These are phyloP conservation scores for Brachionus calyciflorus DNA, from an alignment of 1,140 invertebrate genomes.

Conservation along the genomic window DNA sequence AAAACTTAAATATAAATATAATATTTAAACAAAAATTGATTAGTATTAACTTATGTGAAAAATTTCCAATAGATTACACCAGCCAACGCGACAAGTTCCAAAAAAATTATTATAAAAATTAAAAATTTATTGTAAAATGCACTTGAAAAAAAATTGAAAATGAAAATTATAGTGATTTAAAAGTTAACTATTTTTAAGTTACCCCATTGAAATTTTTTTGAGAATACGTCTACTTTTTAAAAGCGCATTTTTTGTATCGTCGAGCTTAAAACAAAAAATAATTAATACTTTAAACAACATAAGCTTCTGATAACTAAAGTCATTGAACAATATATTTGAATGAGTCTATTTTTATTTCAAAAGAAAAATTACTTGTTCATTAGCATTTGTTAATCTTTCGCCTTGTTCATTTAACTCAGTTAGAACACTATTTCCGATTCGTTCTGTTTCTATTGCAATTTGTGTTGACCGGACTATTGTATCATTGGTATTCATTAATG, in stretches of 20 bases:
- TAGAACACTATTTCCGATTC: constrained; percentile 29
- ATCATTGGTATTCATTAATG: constrained; percentile 1
- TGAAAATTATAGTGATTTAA: constrained; percentile 2
- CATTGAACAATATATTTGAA: too few species aligned
- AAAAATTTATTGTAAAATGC: constrained; percentile 43
- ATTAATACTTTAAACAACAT: background rate
- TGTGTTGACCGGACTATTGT: constrained; percentile 34
- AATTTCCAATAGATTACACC: constrained; percentile 46
- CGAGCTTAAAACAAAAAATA: background rate
- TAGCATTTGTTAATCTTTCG: constrained; percentile 27
- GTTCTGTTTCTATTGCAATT: constrained; percentile 45
- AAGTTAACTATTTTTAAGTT: background rate
- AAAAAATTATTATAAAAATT: constrained; percentile 17
- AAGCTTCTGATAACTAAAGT: too few species aligned
- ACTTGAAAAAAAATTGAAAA: background rate
- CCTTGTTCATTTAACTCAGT: constrained; percentile 41
- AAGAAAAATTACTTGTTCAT: constrained; percentile 14
- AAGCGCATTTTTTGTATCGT: constrained; percentile 16
- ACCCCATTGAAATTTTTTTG: constrained; percentile 28
- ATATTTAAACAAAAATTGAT: background rate
- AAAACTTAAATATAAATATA: background rate
- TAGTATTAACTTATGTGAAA: constrained; percentile 32
- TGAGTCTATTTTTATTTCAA: background rate
- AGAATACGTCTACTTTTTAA: constrained; percentile 12
- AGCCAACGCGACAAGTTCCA: background rate